phyloP scores from a whole-genome alignment of 1,140 invertebrate species.

The Lasioglossum baleicum region DNA sequence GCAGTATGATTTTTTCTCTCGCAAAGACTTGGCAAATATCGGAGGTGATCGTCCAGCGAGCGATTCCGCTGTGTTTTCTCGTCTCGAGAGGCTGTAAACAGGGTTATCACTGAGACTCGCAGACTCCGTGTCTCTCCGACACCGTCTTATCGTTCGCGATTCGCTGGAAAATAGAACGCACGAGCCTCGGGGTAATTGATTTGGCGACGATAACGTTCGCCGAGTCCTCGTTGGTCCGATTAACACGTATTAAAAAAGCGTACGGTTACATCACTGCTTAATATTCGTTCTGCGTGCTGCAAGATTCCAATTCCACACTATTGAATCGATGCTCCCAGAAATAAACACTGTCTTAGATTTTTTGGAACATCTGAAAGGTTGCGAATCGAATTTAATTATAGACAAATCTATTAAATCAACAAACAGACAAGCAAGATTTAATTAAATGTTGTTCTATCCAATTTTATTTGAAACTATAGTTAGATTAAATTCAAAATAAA shows the following conservation, averaged over 20 bases:
- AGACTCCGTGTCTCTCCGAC: slow-evolving; percentile 40
- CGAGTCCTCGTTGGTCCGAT: background rate
- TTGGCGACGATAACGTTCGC: background rate
- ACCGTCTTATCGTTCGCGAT: slow-evolving; percentile 31
- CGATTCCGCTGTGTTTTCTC: slow-evolving; percentile 8
- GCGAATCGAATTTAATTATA: too few species aligned
- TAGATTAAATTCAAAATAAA: too few species aligned
- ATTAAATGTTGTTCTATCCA: too few species aligned
- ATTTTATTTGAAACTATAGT: too few species aligned
- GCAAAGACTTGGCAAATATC: background rate
- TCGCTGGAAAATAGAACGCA: background rate
- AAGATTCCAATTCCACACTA: too few species aligned
- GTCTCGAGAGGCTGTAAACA: slow-evolving; percentile 15
- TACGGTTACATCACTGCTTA: background rate
- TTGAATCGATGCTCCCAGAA: too few species aligned
- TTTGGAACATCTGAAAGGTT: too few species aligned
- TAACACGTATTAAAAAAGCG: background rate
- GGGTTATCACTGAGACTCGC: slow-evolving; percentile 44
- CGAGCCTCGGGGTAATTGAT: slow-evolving; percentile 11
- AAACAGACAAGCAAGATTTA: too few species aligned
- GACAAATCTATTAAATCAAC: too few species aligned
- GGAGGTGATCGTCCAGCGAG: background rate
- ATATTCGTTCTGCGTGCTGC: background rate
- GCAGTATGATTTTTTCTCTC: background rate
- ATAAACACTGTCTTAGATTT: too few species aligned